phyloP scores from a whole-genome alignment of 1,140 invertebrate species.

The Triops longicaudatus region DNA sequence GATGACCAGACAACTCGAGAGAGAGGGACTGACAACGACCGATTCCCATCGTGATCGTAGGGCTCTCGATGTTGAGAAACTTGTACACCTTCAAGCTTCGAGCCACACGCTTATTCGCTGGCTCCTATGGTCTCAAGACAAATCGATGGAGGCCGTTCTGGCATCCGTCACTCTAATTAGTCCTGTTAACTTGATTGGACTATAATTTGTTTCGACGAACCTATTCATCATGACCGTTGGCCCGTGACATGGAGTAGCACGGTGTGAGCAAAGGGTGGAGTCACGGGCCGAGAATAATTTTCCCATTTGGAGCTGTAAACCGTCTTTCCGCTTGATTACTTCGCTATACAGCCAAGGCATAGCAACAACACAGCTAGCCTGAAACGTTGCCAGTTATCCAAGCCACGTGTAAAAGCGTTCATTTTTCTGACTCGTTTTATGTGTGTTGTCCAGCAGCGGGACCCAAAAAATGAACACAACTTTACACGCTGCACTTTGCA shows the following conservation, averaged over 20 bases:
- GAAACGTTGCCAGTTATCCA: neutral
- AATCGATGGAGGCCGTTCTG: neutral
- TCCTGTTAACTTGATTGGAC: slow-evolving; percentile 1
- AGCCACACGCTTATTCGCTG: neutral
- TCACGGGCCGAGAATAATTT: neutral
- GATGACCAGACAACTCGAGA: neutral
- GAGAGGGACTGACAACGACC: neutral
- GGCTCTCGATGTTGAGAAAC: neutral
- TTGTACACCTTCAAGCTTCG: neutral
- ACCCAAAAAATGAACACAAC: too few species aligned
- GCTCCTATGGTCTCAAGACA: neutral
- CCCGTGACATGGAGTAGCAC: neutral
- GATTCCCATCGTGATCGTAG: neutral
- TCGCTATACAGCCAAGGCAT: neutral
- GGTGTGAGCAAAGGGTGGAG: neutral
- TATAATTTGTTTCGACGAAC: neutral
- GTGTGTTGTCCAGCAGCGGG: neutral
- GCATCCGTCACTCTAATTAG: neutral
- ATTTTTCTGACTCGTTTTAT: neutral
- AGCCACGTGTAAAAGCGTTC: neutral
- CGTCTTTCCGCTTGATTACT: neutral
- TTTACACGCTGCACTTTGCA: too few species aligned
- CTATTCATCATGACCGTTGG: neutral
- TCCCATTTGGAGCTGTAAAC: neutral
- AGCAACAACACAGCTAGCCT: neutral